Conservation (phyloP, 2,888 invertebrate species). For the Balanococcus diminutus region DNA sequence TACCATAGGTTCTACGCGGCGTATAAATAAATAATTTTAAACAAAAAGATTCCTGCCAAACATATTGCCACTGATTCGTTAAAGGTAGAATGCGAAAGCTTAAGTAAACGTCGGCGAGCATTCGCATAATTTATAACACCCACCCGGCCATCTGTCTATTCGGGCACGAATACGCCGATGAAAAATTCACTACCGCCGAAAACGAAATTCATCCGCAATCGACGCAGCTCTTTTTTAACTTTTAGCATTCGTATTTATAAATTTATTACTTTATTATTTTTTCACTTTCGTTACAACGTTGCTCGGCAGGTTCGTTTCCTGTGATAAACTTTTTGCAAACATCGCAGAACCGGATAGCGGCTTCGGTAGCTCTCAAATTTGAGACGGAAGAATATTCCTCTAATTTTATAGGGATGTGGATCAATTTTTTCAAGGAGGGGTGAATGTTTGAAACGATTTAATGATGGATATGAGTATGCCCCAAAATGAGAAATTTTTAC, state of each 20-base stretch:
- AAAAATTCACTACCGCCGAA: neutral
- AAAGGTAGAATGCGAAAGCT: neutral
- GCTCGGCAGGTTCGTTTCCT: too few relatives aligned
- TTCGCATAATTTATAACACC: slow-evolving; percentile 19
- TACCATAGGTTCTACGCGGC: neutral
- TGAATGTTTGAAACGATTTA: too few relatives aligned
- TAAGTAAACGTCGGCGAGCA: neutral
- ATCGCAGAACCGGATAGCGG: too few relatives aligned
- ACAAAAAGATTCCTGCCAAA: slow-evolving; percentile 20
- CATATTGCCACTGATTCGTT: slow-evolving; percentile 18
- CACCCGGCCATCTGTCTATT: neutral
- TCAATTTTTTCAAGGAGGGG: too few relatives aligned
- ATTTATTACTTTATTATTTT: slow-evolving; percentile 25
- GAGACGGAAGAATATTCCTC: too few relatives aligned
- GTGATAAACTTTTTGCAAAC: too few relatives aligned
- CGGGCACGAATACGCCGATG: neutral
- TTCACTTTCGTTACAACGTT: neutral
- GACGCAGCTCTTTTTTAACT: neutral
- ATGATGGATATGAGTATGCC: too few relatives aligned
- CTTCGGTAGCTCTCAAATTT: too few relatives aligned
- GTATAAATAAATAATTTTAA: slow-evolving; percentile 21
- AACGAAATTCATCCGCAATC: slow-evolving; percentile 12
- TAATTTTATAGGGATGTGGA: too few relatives aligned
- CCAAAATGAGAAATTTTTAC: too few relatives aligned
- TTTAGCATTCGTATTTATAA: slow-evolving; percentile 7